Evolutionary conservation across 2,888 invertebrate genomes (phyloP).

Genomic region (Aspidapion aeneum): DNA sequence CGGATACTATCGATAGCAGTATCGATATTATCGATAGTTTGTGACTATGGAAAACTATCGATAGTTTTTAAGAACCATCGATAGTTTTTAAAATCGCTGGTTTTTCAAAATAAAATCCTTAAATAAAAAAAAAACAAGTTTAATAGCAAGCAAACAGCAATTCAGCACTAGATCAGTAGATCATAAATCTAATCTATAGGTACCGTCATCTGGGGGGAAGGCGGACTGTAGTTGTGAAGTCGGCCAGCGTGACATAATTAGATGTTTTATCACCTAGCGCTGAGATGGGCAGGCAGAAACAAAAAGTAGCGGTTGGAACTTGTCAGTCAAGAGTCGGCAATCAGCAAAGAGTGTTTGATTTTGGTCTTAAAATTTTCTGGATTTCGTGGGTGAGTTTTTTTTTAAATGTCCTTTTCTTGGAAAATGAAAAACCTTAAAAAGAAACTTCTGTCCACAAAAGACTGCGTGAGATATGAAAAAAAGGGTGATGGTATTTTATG

Average conservation of each 20-base stretch:
- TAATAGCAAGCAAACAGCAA: too few relatives aligned
- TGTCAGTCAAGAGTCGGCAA: neutral
- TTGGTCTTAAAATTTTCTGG: neutral
- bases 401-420: neutral
- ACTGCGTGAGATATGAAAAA: conserved; percentile 3
- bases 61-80: too few relatives aligned
- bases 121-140: too few relatives aligned
- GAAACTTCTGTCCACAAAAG: conserved; percentile 1
- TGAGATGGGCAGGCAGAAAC: neutral
- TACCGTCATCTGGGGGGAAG: conserved; percentile 5
- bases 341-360: neutral
- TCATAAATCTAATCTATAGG: neutral
- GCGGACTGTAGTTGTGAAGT: neutral
- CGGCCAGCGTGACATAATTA: neutral
- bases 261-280: neutral
- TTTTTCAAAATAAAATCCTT: too few relatives aligned
- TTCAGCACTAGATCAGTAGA: too few relatives aligned
- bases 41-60: too few relatives aligned
- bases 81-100: too few relatives aligned
- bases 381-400: neutral
- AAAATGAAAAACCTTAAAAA: neutral
- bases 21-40: too few relatives aligned
- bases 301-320: neutral
- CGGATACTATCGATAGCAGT: too few relatives aligned
- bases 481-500: neutral